Base-by-base conservation (phyloP, 2,797 vertebrate genomes). In the Gymnoscopelus braueri region DNA sequence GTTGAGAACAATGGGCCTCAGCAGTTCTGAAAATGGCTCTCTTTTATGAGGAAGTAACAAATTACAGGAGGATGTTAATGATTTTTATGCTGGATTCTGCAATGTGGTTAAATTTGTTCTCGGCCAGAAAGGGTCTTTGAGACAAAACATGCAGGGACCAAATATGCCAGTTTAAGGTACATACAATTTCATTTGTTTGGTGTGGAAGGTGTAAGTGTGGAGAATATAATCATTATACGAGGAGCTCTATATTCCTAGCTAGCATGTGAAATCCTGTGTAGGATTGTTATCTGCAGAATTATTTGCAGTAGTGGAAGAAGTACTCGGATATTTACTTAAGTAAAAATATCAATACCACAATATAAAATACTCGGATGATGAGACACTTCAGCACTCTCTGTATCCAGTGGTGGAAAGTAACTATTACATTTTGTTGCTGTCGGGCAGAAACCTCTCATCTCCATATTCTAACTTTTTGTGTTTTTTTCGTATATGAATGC, bases 381-480 rank as follows among this genome's bases (percentile, higher is more conserved):
- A 74, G 79, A 78, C n/a, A 58, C 13, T 53, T 74, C 62, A 19
- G 66, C 65, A 82, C 85, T 19, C n/a, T n/a, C n/a, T n/a, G n/a
- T n/a, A n/a, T n/a, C n/a, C n/a, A n/a, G n/a, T n/a, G n/a, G n/a
- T n/a, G n/a, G n/a, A n/a, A n/a, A n/a, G n/a, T n/a, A n/a, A n/a
- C n/a, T n/a, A n/a, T n/a, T n/a, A n/a, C n/a, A n/a, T n/a, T n/a
- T n/a, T n/a, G n/a, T n/a, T n/a, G n/a, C n/a, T n/a, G n/a, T n/a
- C 19, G 19, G 19, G 19, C 19, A 19, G 19, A 19, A 19, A 19
- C 19, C 19, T 19, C 19, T 19, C 19, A 19, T 19, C 19, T 19
- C 19, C 19, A 19, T 19, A 19, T 19, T 19, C 19, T 19, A 19
- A 19, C 19, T 19, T 19, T 19, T 19, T 19, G 19, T 1, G 19